Percentiles rank a stretch among this genome's conserved stretches.
Conservation (phyloP, 2,113 vertebrate genomes). For the Notothenia rossii region DNA sequence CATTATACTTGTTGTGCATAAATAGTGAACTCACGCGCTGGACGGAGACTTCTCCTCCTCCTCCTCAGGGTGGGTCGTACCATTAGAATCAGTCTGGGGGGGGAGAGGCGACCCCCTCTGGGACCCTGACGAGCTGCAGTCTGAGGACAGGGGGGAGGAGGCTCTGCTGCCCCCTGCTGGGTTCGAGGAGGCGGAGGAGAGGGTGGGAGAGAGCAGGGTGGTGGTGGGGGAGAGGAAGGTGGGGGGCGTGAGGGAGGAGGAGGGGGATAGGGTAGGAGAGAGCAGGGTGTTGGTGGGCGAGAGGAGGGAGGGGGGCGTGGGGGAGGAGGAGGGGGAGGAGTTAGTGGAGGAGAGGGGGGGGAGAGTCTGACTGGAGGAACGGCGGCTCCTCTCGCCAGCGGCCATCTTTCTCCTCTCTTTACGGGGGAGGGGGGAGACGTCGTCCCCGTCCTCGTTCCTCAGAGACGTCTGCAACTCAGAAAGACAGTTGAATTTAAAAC, state of each 20-base stretch:
- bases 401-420: slow-evolving; percentile 88
- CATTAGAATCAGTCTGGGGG: slow-evolving; percentile 19
- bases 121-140: slow-evolving; percentile 61
- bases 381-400: slow-evolving; percentile 77
- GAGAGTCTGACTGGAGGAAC: slow-evolving; percentile 79
- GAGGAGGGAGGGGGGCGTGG: slow-evolving; percentile 49
- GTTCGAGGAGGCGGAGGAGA: slow-evolving; percentile 35
- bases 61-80: slow-evolving; percentile 20
- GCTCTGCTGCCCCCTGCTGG: slow-evolving; percentile 18
- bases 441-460: slow-evolving; percentile 90
- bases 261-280: background rate
- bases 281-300: slow-evolving; percentile 24
- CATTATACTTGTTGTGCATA: too few relatives aligned
- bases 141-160: slow-evolving; percentile 53
- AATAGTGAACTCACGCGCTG: slow-evolving; percentile 68
- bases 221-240: slow-evolving; percentile 53
- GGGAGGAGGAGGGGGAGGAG: background rate
- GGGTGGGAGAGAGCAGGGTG: background rate
- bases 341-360: background rate
- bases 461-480: slow-evolving; percentile 85
- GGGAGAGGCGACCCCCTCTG: slow-evolving; percentile 54
- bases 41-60: slow-evolving; percentile 35
- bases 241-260: slow-evolving; percentile 46
- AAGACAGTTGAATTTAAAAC: background rate
- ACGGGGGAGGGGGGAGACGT: slow-evolving; percentile 73